A percentile compares a stretch with the other conserved stretches of the same genome.
Conservation (phyloP, 2,888 invertebrate genomes). For the Cheilosia vulpina region DNA sequence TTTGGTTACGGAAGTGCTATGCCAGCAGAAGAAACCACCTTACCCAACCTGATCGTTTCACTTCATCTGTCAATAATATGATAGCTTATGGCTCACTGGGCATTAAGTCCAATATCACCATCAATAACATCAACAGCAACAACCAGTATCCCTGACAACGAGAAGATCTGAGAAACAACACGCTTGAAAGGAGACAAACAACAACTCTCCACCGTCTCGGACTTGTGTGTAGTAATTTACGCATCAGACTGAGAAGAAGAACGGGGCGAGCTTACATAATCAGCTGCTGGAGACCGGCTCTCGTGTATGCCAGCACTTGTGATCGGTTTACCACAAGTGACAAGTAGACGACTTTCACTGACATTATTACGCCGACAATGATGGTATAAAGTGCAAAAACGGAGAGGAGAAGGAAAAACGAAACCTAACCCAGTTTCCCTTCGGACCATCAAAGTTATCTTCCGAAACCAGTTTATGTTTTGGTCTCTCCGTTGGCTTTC, state of each 20-base stretch:
- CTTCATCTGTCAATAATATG: conserved; percentile 58
- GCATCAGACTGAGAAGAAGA: conserved; percentile 60
- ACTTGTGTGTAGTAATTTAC: conserved; percentile 13
- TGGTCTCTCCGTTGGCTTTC: conserved; percentile 15
- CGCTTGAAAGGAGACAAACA: conserved; percentile 50
- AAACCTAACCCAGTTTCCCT: conserved; percentile 74
- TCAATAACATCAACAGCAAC: conserved; percentile 14
- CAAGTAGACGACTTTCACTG: conserved; percentile 71
- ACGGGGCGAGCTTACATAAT: conserved; percentile 56
- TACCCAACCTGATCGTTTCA: conserved; percentile 46
- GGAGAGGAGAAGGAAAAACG: conserved; percentile 7
- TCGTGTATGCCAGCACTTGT: conserved; percentile 22
- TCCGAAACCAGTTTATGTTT: conserved; percentile 57
- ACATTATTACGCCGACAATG: conserved; percentile 60
- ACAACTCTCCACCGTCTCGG: not conserved
- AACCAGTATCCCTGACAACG: conserved; percentile 14
- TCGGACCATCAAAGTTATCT: conserved; percentile 44
- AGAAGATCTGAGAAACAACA: conserved; percentile 13
- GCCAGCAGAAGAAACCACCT: not conserved
- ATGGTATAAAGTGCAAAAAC: conserved; percentile 14
- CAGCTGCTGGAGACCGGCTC: conserved; percentile 47
- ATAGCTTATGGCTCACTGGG: conserved; percentile 37
- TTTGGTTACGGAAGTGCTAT: not conserved
- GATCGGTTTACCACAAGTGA: conserved; percentile 62
- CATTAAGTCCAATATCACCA: conserved; percentile 59